Base-by-base conservation (phyloP, 2,113 vertebrate genomes). In the Clupea harengus region DNA sequence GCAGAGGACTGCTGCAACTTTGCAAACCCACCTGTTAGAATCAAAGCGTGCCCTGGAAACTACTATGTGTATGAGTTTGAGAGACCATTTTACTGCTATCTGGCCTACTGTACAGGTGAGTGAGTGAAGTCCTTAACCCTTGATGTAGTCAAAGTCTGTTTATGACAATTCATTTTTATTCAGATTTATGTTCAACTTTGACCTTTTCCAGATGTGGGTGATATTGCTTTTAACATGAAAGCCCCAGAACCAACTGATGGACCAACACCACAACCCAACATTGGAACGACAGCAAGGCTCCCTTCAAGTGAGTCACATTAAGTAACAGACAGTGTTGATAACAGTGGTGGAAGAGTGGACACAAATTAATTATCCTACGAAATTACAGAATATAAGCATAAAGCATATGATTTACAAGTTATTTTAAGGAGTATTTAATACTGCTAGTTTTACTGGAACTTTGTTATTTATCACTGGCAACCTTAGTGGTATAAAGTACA, bases 41-140 rank as follows among this genome's bases (percentile, higher is more conserved):
- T 89, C 72, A 90, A 90, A 83, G 87, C 89, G 0, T 90, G 89
- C 75, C 89, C 84, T 20, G 89, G 89, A 72, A 82, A 85, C 28
- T 90, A 87, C 39, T 86, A 72, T 82, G 88, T 89, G n/a, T 89
- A 89, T 54, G 81, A 89, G 15, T 44, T 89, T 49, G 11, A 82
- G 28, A 39, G 11, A 0, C 67, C 88, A 81, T 4, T 0, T 50
- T 28, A 3, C 49, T 25, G 20, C 44, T 2, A 13, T 32, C 1
- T 25, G 4, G 84, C 67, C 4, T 89, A 89, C 52, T 88, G 88
- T 75, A 72, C 67, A 81, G 84, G 81, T 83, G 47, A 28, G 64
- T 32, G 64, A 72, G 25, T 32, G 25, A 72, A 25, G 10, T 72
- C 7, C 0, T 32, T 72, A 9, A 72, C n/a, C 9, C 25, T 32